Evolutionary conservation across 2,888 invertebrate species (phyloP).

Genomic region (Entomobrya multifasciata): DNA sequence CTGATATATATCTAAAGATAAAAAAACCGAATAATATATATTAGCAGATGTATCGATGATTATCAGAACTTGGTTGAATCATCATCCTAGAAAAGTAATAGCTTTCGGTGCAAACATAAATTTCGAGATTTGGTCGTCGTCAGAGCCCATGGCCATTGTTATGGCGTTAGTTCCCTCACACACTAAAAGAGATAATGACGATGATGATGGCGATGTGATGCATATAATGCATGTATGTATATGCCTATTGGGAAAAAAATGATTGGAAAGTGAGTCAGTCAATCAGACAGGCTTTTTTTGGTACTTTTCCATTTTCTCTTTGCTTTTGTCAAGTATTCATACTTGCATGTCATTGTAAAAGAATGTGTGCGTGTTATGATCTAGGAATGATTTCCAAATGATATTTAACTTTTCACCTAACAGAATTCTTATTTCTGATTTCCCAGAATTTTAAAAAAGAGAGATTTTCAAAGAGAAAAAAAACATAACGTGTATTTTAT

Average conservation of each 20-base stretch:
- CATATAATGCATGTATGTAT: too few species aligned
- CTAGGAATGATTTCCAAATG: too few species aligned
- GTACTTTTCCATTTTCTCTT: constrained; percentile 36
- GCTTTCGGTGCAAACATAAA: constrained; percentile 33
- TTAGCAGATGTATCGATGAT: constrained; percentile 7
- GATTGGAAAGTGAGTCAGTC: constrained; percentile 34
- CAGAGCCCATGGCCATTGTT: constrained; percentile 7
- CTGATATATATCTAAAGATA: background rate
- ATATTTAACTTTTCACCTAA: too few species aligned
- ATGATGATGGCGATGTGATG: too few species aligned
- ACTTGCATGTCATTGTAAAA: background rate
- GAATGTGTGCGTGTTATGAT: background rate
- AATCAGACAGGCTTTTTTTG: background rate
- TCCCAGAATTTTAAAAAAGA: too few species aligned
- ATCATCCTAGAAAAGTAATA: constrained; percentile 18
- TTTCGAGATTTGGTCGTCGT: background rate
- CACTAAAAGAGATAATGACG: background rate
- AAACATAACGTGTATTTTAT: too few species aligned
- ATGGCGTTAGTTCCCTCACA: constrained; percentile 35
- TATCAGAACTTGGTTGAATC: constrained; percentile 18
- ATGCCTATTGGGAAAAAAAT: background rate
- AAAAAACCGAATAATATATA: too few species aligned
- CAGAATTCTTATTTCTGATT: too few species aligned
- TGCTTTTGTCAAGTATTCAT: background rate
- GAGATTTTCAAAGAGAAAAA: too few species aligned